Percentiles rank a stretch among this genome's conserved stretches.
phyloP scores from a whole-genome alignment of 2,797 vertebrate species.

The Glyptemys insculpta region DNA sequence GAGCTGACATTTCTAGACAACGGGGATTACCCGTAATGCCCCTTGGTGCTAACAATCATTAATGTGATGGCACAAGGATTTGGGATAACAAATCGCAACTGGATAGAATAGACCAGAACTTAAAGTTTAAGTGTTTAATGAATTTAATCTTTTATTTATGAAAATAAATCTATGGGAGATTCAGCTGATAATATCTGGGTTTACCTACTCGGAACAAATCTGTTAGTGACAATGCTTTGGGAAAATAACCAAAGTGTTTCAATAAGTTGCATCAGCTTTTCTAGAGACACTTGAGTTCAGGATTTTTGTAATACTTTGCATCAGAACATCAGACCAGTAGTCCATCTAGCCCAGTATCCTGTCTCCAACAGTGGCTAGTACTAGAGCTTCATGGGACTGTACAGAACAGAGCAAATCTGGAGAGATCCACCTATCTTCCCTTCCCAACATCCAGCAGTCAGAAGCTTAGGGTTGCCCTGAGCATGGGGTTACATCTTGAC shows the following conservation, averaged over 20 bases:
- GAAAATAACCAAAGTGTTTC: background rate
- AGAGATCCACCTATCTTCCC: background rate
- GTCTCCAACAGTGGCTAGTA: background rate
- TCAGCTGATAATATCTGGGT: slow-evolving; percentile 10
- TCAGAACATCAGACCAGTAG: background rate
- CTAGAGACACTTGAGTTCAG: background rate
- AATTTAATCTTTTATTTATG: slow-evolving; percentile 62
- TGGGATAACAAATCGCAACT: slow-evolving; percentile 69
- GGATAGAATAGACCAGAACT: slow-evolving; percentile 50
- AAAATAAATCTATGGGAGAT: slow-evolving; percentile 6
- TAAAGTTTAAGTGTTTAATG: slow-evolving; percentile 63
- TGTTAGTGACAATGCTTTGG: background rate
- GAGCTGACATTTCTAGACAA: slow-evolving; percentile 58
- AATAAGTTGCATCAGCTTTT: background rate
- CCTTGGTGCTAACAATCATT: slow-evolving; percentile 63
- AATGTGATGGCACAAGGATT: slow-evolving; percentile 68
- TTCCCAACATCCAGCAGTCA: background rate
- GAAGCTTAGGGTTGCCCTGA: background rate
- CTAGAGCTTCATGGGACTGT: background rate
- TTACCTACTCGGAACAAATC: slow-evolving; percentile 41
- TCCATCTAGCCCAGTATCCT: background rate
- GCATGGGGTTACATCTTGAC: background rate
- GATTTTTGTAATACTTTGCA: background rate
- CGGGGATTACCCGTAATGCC: slow-evolving; percentile 60
- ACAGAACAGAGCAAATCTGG: background rate